A percentile compares a stretch with the other conserved stretches of the same genome.
phyloP scores from a whole-genome alignment of 2,113 vertebrate species.

The Nesoenas mayeri region DNA sequence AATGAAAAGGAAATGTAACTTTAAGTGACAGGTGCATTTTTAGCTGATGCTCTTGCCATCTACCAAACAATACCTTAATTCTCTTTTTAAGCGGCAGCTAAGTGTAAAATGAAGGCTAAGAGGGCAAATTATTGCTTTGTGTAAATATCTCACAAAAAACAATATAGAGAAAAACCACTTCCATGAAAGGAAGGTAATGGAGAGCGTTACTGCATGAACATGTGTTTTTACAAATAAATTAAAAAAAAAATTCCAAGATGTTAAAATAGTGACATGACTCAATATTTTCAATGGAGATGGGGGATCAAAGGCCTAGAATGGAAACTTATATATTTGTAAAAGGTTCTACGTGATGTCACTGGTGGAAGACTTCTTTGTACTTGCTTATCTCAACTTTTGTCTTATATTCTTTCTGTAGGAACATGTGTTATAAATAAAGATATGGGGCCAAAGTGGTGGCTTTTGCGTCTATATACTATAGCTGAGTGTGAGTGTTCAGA shows the following conservation, averaged over 20 bases:
- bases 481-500: not conserved
- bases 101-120: not conserved
- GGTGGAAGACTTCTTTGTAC: not conserved
- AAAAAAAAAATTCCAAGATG: not conserved
- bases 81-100: not conserved
- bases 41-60: not conserved
- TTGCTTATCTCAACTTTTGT: not conserved
- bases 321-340: not conserved
- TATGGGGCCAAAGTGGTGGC: not conserved
- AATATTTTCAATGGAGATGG: not conserved
- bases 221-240: not conserved
- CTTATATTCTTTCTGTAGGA: not conserved
- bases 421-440: not conserved
- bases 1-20: not conserved
- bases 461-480: not conserved
- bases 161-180: not conserved
- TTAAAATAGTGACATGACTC: not conserved
- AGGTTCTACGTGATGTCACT: not conserved
- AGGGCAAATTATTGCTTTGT: not conserved
- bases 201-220: not conserved
- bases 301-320: not conserved
- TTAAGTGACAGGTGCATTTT: not conserved
- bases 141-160: not conserved
- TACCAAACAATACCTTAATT: not conserved
- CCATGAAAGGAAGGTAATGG: not conserved